Evolutionary conservation across 2,888 invertebrate species (phyloP).

Genomic region (Drosophila mercatorum): DNA sequence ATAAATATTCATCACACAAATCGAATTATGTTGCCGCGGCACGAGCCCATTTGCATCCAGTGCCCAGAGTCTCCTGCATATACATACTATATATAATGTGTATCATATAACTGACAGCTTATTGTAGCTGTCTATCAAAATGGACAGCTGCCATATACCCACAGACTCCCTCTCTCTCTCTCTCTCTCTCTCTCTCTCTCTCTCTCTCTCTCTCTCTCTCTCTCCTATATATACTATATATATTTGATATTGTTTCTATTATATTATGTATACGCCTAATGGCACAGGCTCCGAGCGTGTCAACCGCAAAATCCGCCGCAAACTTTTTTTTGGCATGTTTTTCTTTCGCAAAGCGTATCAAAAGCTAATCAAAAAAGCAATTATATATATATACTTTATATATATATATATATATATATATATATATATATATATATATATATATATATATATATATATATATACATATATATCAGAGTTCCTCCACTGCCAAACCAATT

Average conservation of each 20-base stretch:
- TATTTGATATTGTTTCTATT: not conserved
- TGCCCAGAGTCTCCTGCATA: constrained; percentile 19
- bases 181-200: too few relatives aligned
- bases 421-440: too few relatives aligned
- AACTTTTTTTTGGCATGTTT: constrained; percentile 4
- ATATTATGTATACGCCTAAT: constrained; percentile 10
- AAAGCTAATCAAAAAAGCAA: constrained; percentile 13
- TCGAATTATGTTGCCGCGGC: constrained; percentile 50
- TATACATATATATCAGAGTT: not conserved
- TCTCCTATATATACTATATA: not conserved
- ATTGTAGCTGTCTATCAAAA: constrained; percentile 26
- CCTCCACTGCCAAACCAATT: constrained; percentile 2
- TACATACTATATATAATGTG: constrained; percentile 2
- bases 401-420: too few relatives aligned
- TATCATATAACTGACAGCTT: constrained; percentile 36
- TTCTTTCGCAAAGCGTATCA: constrained; percentile 2
- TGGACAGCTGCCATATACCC: constrained; percentile 10
- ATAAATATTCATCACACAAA: constrained; percentile 29
- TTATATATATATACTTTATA: not conserved
- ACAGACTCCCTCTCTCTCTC: not conserved
- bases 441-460: not conserved
- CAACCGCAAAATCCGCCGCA: constrained; percentile 2
- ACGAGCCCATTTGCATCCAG: constrained; percentile 51
- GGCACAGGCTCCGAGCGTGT: not conserved
- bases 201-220: too few relatives aligned